Conservation (phyloP, 2,797 vertebrate genomes). For the Brotula barbata region DNA sequence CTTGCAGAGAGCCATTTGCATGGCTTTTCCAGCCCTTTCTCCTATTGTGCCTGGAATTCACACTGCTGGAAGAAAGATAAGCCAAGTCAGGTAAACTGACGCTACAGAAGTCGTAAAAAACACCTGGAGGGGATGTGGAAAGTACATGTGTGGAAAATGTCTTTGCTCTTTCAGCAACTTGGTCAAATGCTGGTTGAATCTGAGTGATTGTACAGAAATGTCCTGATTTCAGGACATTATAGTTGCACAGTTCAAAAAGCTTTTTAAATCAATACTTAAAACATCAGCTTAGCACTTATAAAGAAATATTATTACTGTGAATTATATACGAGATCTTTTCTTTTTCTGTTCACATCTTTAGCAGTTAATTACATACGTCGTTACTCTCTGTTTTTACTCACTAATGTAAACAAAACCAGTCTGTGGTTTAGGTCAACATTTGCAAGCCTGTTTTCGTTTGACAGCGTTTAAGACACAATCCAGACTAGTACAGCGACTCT, state of each 20-base stretch:
- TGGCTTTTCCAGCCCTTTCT: conserved; percentile 56
- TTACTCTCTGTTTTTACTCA: conserved; percentile 22
- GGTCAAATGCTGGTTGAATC: too few species aligned
- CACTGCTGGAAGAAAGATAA: conserved; percentile 30
- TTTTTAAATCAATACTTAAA: too few species aligned
- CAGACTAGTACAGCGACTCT: conserved; percentile 41
- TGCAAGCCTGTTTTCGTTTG: conserved; percentile 15
- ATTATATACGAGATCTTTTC: too few species aligned
- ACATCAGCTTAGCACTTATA: too few species aligned
- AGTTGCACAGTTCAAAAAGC: too few species aligned
- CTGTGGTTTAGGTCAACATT: conserved; percentile 21
- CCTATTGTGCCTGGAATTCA: conserved; percentile 25
- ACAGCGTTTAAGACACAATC: conserved; percentile 29
- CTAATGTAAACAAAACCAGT: conserved; percentile 27
- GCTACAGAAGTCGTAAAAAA: conserved; percentile 3
- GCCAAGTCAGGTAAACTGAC: conserved; percentile 26
- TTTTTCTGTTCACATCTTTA: too few species aligned
- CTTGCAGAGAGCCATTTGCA: conserved; percentile 66
- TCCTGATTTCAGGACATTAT: too few species aligned
- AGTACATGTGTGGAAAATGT: neutral
- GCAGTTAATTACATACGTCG: conserved; percentile 21
- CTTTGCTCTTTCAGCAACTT: neutral
- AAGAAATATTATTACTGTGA: too few species aligned
- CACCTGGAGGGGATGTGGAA: too few species aligned
- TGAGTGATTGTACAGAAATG: too few species aligned